Evolutionary conservation across 2,888 invertebrate genomes (phyloP).

Genomic region (Cylindroiulus punctatus): DNA sequence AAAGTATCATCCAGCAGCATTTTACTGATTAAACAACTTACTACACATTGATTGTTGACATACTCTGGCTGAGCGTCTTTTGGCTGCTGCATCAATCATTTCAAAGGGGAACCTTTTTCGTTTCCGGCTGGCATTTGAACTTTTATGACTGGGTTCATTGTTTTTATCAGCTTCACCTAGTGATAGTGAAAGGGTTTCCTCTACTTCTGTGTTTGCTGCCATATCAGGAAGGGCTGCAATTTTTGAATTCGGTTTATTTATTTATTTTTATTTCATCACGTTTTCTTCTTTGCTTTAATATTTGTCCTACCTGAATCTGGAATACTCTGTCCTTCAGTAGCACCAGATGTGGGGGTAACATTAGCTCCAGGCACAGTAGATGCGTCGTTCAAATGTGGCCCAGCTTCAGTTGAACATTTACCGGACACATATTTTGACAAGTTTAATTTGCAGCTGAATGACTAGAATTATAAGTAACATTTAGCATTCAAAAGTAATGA

Average conservation of each 20-base stretch:
- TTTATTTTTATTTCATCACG: background rate
- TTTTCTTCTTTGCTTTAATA: background rate
- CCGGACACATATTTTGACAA: slow-evolving; percentile 60
- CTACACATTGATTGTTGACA: background rate
- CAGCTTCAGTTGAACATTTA: slow-evolving; percentile 39
- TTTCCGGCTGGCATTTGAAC: slow-evolving; percentile 53
- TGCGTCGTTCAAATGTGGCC: background rate
- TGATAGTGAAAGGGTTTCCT: background rate
- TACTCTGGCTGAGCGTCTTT: slow-evolving; percentile 58
- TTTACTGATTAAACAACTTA: background rate
- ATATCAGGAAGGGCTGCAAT: background rate
- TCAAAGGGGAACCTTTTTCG: slow-evolving; percentile 55
- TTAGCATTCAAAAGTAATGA: background rate
- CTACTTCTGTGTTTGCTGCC: slow-evolving; percentile 10
- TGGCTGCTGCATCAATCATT: slow-evolving; percentile 56
- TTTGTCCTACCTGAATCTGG: background rate
- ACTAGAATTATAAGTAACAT: slow-evolving; percentile 60
- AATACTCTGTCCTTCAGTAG: background rate
- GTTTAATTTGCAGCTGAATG: slow-evolving; percentile 63
- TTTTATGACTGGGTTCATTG: background rate
- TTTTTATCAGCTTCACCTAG: background rate
- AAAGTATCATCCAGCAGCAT: background rate
- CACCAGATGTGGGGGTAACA: background rate
- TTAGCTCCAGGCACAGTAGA: background rate
- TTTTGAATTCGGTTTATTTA: background rate